These are phyloP conservation scores for Amphiprion ocellaris DNA, from an alignment of 2,113 vertebrate species.

Conservation along the genomic window DNA sequence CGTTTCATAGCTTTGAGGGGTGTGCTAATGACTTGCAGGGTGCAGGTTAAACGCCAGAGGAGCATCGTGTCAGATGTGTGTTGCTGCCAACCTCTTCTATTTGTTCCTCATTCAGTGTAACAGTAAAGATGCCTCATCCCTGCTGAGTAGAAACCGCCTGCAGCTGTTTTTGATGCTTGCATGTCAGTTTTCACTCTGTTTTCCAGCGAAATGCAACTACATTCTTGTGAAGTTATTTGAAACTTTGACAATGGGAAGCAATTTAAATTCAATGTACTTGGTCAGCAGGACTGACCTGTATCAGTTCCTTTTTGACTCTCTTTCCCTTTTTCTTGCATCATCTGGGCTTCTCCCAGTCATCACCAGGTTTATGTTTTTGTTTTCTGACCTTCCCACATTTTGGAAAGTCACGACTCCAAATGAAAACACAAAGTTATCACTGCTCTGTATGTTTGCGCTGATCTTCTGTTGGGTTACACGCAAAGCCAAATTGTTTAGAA, in stretches of 20 bases:
- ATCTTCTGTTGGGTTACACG: constrained; percentile 5
- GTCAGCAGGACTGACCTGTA: constrained; percentile 57
- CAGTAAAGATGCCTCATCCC: constrained; percentile 19
- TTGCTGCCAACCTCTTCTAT: constrained; percentile 18
- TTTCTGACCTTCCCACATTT: constrained; percentile 16
- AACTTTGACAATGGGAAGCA: constrained; percentile 29
- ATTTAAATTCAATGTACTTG: constrained; percentile 52
- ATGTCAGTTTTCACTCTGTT: background rate
- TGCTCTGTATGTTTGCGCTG: background rate
- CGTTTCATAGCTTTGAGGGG: constrained; percentile 18
- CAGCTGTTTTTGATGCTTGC: background rate
- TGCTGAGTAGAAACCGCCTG: background rate
- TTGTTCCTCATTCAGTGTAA: constrained; percentile 37
- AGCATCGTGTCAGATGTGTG: background rate
- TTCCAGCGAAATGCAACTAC: constrained; percentile 26
- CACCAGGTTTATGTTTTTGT: constrained; percentile 48
- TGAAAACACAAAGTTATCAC: background rate
- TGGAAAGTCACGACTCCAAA: constrained; percentile 23
- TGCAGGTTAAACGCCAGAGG: constrained; percentile 1
- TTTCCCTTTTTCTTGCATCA: constrained; percentile 61
- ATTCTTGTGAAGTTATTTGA: constrained; percentile 27
- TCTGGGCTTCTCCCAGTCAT: constrained; percentile 49
- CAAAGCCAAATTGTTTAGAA: constrained; percentile 27
- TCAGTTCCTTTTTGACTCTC: constrained; percentile 62
- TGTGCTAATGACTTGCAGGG: background rate